phyloP scores from a whole-genome alignment of 2,888 invertebrate species.

The Elmis aenea region DNA sequence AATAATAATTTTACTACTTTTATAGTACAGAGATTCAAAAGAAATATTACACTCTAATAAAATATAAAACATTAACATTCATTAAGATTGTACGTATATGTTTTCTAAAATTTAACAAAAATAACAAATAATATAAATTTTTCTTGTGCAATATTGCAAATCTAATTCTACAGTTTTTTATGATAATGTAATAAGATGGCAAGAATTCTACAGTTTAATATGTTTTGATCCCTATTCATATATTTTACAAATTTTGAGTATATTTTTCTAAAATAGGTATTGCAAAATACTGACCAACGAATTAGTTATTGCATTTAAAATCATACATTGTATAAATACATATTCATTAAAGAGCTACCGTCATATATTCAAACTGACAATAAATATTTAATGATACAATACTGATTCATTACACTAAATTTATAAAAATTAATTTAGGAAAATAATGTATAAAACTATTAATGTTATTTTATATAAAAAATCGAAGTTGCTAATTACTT shows the following conservation, averaged over 20 bases:
- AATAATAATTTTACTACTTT: too few species aligned
- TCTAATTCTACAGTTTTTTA: conserved; percentile 26
- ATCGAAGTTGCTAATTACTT: too few species aligned
- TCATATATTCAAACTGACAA: too few species aligned
- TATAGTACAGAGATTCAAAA: too few species aligned
- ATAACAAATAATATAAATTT: conserved; percentile 38
- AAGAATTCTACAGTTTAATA: conserved; percentile 25
- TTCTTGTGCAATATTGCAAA: conserved; percentile 38
- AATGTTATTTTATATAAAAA: too few species aligned
- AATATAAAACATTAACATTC: conserved; percentile 25
- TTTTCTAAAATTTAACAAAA: conserved; percentile 26
- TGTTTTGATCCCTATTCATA: conserved; percentile 25
- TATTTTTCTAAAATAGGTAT: conserved; percentile 15
- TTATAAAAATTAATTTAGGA: too few species aligned
- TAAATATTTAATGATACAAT: too few species aligned
- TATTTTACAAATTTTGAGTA: conserved; percentile 16
- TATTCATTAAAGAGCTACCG: too few species aligned
- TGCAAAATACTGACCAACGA: conserved; percentile 42
- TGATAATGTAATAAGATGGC: conserved; percentile 20
- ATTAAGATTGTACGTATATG: conserved; percentile 18
- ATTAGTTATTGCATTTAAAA: conserved; percentile 15
- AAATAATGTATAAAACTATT: too few species aligned
- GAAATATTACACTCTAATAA: conserved; percentile 14
- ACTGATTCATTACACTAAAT: too few species aligned
- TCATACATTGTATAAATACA: too few species aligned